These are phyloP conservation scores for Ochotona curzoniae DNA, from an alignment of 2,113 vertebrate species.

Conservation along the genomic window DNA sequence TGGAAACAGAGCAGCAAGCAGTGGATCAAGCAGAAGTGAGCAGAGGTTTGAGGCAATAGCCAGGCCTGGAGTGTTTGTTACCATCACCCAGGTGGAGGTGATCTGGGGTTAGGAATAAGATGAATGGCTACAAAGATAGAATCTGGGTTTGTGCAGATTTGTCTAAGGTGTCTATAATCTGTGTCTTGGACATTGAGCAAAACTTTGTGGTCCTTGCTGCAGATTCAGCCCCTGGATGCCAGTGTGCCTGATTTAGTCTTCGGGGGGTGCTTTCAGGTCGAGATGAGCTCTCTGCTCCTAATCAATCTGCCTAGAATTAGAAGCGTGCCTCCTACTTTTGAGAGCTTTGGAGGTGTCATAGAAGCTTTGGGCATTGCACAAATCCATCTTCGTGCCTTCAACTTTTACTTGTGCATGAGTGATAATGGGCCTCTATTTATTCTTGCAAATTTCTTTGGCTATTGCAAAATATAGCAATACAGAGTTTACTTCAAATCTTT, in stretches of 20 bases:
- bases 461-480: constrained; percentile 39
- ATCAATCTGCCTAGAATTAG: not conserved
- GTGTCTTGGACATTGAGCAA: not conserved
- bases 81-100: not conserved
- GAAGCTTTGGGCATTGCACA: not conserved
- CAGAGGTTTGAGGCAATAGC: not conserved
- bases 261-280: not conserved
- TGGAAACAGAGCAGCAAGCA: not conserved
- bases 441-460: constrained; percentile 46
- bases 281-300: not conserved
- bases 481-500: constrained; percentile 47
- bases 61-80: not conserved
- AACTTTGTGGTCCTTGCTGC: not conserved
- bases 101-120: not conserved
- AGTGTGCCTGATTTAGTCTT: too few relatives aligned
- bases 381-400: not conserved
- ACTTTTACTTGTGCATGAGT: not conserved
- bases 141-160: constrained; percentile 1
- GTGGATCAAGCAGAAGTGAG: not conserved
- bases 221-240: not conserved
- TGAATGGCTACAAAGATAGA: not conserved
- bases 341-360: not conserved
- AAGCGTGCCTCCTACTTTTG: not conserved
- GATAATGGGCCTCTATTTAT: not conserved
- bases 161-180: not conserved